Conservation (phyloP, 1,140 invertebrate species). For the Eufriesea mexicana region DNA sequence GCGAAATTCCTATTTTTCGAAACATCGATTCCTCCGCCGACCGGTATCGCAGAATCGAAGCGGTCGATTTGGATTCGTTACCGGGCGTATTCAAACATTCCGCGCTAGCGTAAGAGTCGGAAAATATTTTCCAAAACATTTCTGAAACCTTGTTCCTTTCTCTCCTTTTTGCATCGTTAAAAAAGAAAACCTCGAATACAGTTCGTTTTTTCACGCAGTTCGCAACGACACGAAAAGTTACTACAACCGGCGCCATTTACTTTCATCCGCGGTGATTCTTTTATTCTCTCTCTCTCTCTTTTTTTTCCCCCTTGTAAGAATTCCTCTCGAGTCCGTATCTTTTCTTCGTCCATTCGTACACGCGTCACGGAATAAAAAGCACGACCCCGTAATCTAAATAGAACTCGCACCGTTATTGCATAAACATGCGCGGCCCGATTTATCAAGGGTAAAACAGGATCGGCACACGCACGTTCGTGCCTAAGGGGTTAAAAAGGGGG, state of each 20-base stretch:
- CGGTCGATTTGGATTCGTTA: background rate
- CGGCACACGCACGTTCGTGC: slow-evolving; percentile 21
- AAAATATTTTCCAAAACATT: background rate
- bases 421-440: slow-evolving; percentile 33
- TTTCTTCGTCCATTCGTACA: background rate
- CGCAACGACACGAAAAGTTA: too few species aligned
- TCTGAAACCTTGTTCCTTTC: background rate
- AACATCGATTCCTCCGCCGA: slow-evolving; percentile 4
- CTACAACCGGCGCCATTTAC: too few species aligned
- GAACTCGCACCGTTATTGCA: slow-evolving; percentile 8
- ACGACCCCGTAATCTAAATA: slow-evolving; percentile 11
- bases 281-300: background rate
- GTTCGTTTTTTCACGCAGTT: background rate
- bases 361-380: background rate
- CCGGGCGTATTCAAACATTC: background rate
- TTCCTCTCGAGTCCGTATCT: background rate
- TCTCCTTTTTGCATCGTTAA: background rate
- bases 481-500: background rate
- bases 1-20: background rate
- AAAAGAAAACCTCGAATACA: too few species aligned
- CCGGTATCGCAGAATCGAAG: background rate
- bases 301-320: background rate
- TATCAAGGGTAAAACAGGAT: slow-evolving; percentile 44
- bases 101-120: background rate
- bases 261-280: too few species aligned